phyloP scores from a whole-genome alignment of 2,113 vertebrate genomes.

The Peromyscus maniculatus region DNA sequence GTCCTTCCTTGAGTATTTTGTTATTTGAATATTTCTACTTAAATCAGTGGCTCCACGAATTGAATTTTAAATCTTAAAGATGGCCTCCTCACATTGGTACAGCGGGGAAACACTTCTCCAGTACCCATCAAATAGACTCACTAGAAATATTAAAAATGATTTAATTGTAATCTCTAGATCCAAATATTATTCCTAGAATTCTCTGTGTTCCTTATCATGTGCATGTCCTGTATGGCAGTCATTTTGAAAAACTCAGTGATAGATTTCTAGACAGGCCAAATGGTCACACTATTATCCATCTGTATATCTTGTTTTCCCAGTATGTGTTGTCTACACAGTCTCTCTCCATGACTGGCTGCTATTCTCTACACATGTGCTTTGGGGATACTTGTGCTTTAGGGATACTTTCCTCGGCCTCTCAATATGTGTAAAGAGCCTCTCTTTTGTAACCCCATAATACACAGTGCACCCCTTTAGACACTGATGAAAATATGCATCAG shows the following conservation, averaged over 20 bases:
- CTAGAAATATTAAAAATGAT: not conserved
- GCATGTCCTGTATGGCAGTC: not conserved
- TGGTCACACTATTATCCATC: not conserved
- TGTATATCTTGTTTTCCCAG: not conserved
- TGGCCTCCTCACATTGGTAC: not conserved
- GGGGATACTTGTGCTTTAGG: not conserved
- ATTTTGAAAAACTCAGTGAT: not conserved
- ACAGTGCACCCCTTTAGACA: no score
- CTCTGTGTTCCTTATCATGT: not conserved
- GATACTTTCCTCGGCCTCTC: not conserved
- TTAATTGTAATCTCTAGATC: not conserved
- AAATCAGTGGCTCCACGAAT: not conserved
- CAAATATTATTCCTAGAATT: not conserved
- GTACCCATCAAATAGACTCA: not conserved
- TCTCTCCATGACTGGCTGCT: not conserved
- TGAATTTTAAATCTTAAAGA: not conserved
- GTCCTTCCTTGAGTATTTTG: not conserved
- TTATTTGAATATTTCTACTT: not conserved
- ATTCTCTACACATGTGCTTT: not conserved
- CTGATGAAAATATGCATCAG: not conserved
- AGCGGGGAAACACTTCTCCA: rapidly evolving
- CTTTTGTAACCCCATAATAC: not conserved
- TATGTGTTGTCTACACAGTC: not conserved
- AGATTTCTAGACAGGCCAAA: not conserved
- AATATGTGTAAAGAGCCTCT: not conserved